Evolutionary conservation across 1,140 invertebrate species (phyloP), one percentile per base, ranked within the genome.

Genomic region (Bombus pyrosoma): DNA sequence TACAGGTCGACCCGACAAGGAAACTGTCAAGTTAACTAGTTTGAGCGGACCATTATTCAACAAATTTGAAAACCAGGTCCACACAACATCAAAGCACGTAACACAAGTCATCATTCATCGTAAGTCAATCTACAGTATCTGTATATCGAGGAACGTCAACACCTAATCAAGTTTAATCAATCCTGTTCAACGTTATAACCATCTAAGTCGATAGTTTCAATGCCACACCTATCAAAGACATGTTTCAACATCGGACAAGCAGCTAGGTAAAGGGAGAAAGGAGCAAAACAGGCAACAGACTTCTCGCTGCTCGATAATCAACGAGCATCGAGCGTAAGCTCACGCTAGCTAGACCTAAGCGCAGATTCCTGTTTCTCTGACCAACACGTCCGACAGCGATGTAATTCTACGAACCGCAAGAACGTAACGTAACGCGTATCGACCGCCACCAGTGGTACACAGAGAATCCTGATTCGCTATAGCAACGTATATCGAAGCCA

Each of bases 391-490:
- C 79, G 43, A 75, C 81, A 53, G 59, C 82, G 83, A 25, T 78
- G 86, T 89, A 91, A 90, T 91, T 92, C 91, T 79, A 57, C 85
- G 87, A 91, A 91, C 81, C 91, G 82, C 89, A 83, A 87, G 86
- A 90, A 88, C 89, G 62, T 53, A 87, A 91, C 90, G 88, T 89
- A 91, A 91, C 88, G 91, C 90, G 81, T 92, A 89, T 10, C 66
- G 43, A n/a, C 34, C 74, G 22, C 73, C 73, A 69, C 68, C 76
- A 79, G 66, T 69, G 47, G 43, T 59, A 64, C 81, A 86, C 81
- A 84, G 71, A 66, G 64, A 75, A 90, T 89, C 79, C 86, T 80
- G 87, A 87, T 90, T 86, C 89, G 84, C 34, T 71, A 41, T 34
- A 34, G 47, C 69, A 18, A 15, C 57, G n/a, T 57, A n/a, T 41